phyloP scores from a whole-genome alignment of 2,113 vertebrate genomes.

The Chaenocephalus aceratus region DNA sequence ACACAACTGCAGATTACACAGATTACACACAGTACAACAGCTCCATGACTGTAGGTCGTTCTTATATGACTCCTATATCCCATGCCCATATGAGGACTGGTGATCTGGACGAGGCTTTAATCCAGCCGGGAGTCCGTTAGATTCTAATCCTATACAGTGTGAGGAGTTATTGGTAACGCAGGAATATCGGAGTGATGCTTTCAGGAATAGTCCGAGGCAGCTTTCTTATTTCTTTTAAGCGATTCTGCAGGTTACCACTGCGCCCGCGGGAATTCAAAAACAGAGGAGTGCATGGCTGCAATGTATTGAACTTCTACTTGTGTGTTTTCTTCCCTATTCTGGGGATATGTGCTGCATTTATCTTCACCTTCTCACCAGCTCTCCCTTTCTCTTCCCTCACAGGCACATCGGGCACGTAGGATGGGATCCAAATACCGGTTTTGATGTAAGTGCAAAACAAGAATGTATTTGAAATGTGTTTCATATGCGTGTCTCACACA shows the following conservation, averaged over 20 bases:
- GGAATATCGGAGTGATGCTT: constrained; percentile 19
- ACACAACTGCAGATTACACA: background rate
- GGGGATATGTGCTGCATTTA: background rate
- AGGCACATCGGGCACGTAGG: constrained; percentile 98
- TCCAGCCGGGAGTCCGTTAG: constrained; percentile 11
- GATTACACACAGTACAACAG: too few species aligned
- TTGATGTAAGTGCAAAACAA: constrained; percentile 89
- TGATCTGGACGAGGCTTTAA: constrained; percentile 24
- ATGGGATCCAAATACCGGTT: constrained; percentile 99
- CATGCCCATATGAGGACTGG: background rate
- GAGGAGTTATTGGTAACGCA: constrained; percentile 12
- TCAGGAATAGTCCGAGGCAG: constrained; percentile 30
- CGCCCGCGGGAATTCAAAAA: background rate
- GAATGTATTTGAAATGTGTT: background rate
- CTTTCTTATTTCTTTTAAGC: background rate
- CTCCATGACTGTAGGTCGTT: background rate
- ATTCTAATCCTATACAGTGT: constrained; percentile 21
- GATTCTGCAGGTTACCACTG: background rate
- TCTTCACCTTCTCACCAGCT: background rate
- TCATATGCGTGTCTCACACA: background rate
- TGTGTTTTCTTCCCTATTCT: background rate
- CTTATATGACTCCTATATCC: background rate
- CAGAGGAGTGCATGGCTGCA: background rate
- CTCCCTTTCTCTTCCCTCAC: background rate
- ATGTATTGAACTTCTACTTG: background rate